Base-by-base conservation (phyloP, 1,140 invertebrate genomes). In the Dreissena polymorpha region DNA sequence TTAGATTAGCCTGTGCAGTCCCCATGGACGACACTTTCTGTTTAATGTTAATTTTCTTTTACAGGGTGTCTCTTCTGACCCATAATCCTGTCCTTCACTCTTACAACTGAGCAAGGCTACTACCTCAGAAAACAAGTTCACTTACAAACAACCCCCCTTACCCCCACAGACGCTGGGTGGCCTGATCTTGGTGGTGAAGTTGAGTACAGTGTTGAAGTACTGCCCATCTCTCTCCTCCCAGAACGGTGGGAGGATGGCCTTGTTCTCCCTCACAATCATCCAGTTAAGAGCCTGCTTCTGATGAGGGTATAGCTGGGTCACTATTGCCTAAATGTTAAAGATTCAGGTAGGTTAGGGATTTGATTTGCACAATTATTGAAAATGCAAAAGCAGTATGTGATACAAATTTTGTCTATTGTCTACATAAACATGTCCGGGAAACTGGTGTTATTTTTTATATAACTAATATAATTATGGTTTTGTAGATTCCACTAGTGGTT, bases 271-370 rank as follows among this genome's bases (percentile, higher is more conserved):
- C 96, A 96, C 98, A 0, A 95, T 84, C 84, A 98, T 93, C 97
- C 97, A 99, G 23, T 95, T 94, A 0, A 98, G 92, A 2, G 96
- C 97, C 88, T 96, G 95, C 85, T 95, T 94, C 91, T 98, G 97
- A 93, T 98, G 97, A 8, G 94, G 92, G 96, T 98, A 96, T 3
- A 99, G 92, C 29, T 90, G 27, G n/a, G 85, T 88, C 8, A 12
- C 49, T 39, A 88, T 72, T 53, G 85, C 87, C 87, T 88, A 57
- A 18, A 70, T 16, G 21, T 27, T 68, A 2, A 63, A 68, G 39
- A 27, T 73, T 13, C 0, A 21, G 12, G 39, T 23, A 16, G 6
- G 13, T 16, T 0, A 53, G 18, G 55, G 21, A 60, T 21, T 25
- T 23, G 8, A 5, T 21, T 88, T 96, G 95, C 85, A 14, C 10